phyloP scores from a whole-genome alignment of 2,888 invertebrate genomes.

The Anarsia innoxiella region DNA sequence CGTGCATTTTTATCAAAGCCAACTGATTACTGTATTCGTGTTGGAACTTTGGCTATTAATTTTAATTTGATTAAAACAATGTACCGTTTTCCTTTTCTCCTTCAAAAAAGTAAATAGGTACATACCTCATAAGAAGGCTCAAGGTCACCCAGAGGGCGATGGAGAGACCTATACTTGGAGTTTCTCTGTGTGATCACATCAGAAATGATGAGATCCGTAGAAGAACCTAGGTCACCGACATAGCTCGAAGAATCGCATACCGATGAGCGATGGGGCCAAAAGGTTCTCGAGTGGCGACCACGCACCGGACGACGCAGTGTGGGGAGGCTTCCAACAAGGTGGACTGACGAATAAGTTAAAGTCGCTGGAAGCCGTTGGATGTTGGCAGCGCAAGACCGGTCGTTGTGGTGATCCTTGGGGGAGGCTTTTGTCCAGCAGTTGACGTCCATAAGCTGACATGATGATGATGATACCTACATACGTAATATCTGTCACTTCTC shows the following conservation, averaged over 20 bases:
- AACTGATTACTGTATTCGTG: too few species aligned
- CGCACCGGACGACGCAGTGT: neutral
- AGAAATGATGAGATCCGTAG: neutral
- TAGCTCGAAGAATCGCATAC: too few species aligned
- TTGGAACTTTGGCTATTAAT: too few species aligned
- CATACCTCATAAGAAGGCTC: neutral
- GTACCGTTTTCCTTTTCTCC: too few species aligned
- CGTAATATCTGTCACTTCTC: too few species aligned
- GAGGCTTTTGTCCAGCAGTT: neutral
- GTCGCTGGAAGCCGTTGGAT: neutral
- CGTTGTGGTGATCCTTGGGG: neutral
- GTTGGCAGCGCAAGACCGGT: neutral
- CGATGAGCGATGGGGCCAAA: neutral
- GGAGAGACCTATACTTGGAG: conserved; percentile 1
- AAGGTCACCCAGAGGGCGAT: conserved; percentile 1
- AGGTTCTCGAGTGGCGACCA: neutral
- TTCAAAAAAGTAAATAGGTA: too few species aligned
- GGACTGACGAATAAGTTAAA: neutral
- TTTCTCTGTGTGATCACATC: neutral
- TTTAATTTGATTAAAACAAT: too few species aligned
- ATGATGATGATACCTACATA: too few species aligned
- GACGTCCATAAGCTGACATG: neutral
- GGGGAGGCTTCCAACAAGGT: neutral
- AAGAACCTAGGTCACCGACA: neutral
- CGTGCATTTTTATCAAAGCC: too few species aligned